Base-by-base conservation (phyloP, 2,888 invertebrate genomes). In the Loripinus fragilis region DNA sequence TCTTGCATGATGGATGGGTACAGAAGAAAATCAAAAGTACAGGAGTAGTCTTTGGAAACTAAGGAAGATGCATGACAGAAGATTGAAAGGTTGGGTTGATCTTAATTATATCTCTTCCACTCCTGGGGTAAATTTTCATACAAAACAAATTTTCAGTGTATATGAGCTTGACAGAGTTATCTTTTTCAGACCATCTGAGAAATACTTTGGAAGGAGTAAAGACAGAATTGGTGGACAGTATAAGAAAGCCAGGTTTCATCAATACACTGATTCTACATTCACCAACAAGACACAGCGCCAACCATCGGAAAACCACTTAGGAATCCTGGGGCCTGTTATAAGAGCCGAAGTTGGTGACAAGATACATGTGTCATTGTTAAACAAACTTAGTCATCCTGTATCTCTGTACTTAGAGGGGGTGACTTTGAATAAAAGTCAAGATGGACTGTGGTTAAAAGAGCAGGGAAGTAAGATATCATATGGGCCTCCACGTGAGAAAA, bases 261-360 rank as follows among this genome's bases (percentile, higher is more conserved):
- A 81, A 60, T 88, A 86, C 60, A 82, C 79, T 0, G 86, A 87
- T 45, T n/a, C 28, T 35, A 55, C 75, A 20, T 89, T 81, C 74
- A 78, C 41, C 0, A 73, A 15, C 25, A 74, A 50, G 55, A 71
- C 50, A 7, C 45, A 3, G 8, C 33, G 7, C 3, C n/a, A 3
- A 12, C 48, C 42, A 5, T 12, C 15, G 23, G 69, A 69, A 5
- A n/a, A 8, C 2, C 64, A 87, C 73, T 80, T 86, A 12, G 86
- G 86, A 41, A 65, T 83, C 8, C 30, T 80, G 20, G 91, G 91
- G 10, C 91, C 91, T 0, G 83, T 86, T 28, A 85, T 91, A 25
- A 80, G 78, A 41, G 90, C 86, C 8, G 88, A 87, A 83, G 86
- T 89, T 12, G 90, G 90, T 1, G 91, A 91, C 55, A 77, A 52